phyloP scores from a whole-genome alignment of 2,888 invertebrate genomes.

The Synergus gifuensis region DNA sequence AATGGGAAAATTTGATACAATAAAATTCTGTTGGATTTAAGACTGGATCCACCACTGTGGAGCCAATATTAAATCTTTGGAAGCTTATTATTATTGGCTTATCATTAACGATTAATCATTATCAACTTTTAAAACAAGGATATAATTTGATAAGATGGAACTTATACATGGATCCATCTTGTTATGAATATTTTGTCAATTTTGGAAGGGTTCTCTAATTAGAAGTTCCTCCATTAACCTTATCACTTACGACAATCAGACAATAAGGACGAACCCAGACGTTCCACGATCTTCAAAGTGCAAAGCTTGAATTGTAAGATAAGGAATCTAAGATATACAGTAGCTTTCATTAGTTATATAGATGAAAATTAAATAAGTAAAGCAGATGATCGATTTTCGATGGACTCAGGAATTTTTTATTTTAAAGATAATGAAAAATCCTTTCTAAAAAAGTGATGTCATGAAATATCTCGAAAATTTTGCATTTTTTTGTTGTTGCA shows the following conservation, averaged over 20 bases:
- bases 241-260: slow-evolving; percentile 18
- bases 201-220: slow-evolving; percentile 30
- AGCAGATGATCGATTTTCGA: no score
- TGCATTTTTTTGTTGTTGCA: no score
- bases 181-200: slow-evolving; percentile 11
- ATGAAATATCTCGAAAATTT: no score
- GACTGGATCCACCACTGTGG: background rate
- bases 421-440: no score
- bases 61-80: background rate
- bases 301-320: slow-evolving; percentile 4
- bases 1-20: background rate
- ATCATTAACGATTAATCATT: no score
- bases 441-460: no score
- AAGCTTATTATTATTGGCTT: no score
- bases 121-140: no score
- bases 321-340: background rate
- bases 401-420: no score
- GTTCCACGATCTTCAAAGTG: slow-evolving; percentile 21
- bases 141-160: no score
- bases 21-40: background rate
- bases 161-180: background rate
- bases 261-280: slow-evolving; percentile 15
- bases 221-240: slow-evolving; percentile 10
- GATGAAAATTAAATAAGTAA: no score
- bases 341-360: background rate